Conservation (phyloP, 2,113 vertebrate genomes). For the Pterocles burchelli region DNA sequence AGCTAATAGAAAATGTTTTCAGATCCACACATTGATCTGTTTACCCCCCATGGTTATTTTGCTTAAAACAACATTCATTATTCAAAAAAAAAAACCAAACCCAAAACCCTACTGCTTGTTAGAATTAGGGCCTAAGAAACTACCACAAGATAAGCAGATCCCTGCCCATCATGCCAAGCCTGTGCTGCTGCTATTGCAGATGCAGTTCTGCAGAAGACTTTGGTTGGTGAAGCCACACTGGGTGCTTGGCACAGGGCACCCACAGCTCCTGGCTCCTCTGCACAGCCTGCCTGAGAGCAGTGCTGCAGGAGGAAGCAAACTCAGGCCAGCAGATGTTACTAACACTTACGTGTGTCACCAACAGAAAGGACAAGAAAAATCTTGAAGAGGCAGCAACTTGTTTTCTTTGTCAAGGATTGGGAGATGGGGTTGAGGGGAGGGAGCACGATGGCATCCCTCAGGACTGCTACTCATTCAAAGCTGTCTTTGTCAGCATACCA, state of each 20-base stretch:
- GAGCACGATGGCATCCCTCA: not conserved
- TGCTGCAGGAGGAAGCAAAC: slow-evolving; percentile 22
- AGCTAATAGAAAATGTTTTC: not conserved
- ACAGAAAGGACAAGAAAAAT: slow-evolving; percentile 29
- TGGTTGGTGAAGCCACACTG: not conserved
- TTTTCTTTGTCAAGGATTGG: slow-evolving; percentile 20
- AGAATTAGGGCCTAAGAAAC: not conserved
- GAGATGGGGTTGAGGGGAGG: not conserved
- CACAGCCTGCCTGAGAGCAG: not conserved
- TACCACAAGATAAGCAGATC: not conserved
- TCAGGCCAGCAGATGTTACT: slow-evolving; percentile 48
- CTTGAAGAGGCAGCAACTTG: slow-evolving; percentile 34
- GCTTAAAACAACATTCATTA: not conserved
- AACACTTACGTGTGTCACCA: slow-evolving; percentile 51
- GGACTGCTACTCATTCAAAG: slow-evolving; percentile 9
- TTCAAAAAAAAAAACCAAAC: not conserved
- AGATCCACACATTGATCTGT: slow-evolving; percentile 16
- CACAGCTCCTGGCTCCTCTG: not conserved
- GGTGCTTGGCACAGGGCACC: not conserved
- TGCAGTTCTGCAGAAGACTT: not conserved
- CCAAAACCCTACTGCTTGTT: not conserved
- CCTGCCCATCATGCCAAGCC: not conserved
- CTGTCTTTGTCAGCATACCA: not conserved
- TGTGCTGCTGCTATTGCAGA: not conserved
- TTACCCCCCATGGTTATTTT: not conserved